Evolutionary conservation across 2,113 vertebrate species (phyloP).

Genomic region (Todiramphus chloris): DNA sequence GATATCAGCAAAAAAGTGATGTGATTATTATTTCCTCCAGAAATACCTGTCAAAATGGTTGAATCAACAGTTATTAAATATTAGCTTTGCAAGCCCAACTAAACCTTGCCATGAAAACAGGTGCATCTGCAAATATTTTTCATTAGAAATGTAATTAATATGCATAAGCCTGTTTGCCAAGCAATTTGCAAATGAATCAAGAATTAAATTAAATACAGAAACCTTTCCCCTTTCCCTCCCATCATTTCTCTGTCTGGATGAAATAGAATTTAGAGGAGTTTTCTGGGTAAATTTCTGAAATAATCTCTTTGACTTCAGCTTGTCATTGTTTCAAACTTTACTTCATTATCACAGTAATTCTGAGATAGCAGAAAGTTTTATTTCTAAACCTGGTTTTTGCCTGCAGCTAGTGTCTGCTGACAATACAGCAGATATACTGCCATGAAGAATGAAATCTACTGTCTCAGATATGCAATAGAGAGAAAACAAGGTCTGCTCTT

Average conservation of each 20-base stretch:
- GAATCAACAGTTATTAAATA: background rate
- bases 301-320: background rate
- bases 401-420: background rate
- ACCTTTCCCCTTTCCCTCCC: background rate
- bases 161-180: constrained; percentile 53
- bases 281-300: background rate
- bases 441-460: background rate
- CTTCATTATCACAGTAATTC: background rate
- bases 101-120: constrained; percentile 20
- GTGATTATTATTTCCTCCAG: background rate
- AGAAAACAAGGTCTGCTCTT: background rate
- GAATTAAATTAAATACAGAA: constrained; percentile 35
- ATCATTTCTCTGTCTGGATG: background rate
- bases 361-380: background rate
- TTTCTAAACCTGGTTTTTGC: background rate
- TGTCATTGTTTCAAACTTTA: background rate
- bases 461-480: background rate
- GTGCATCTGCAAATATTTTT: constrained; percentile 58
- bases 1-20: background rate
- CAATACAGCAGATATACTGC: background rate
- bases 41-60: background rate
- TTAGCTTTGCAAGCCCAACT: background rate
- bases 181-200: constrained; percentile 47
- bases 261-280: background rate
- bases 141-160: constrained; percentile 61